Evolutionary conservation across 2,797 vertebrate genomes (phyloP).

Genomic region (Chrosomus eos): DNA sequence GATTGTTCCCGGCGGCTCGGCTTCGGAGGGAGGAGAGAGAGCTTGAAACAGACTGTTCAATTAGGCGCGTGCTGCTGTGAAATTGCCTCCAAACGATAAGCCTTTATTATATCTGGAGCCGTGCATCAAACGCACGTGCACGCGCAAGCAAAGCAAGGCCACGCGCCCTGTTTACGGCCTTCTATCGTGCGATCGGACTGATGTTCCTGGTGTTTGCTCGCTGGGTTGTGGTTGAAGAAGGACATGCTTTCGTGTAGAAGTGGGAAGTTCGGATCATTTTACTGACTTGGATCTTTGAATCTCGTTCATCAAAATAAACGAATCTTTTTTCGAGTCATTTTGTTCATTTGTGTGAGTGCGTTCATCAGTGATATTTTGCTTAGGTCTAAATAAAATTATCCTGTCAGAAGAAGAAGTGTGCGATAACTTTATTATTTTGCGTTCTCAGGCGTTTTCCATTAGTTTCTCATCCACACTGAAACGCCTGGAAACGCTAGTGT

Average conservation of each 20-base stretch:
- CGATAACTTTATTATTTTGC: too few relatives aligned
- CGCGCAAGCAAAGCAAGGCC: neutral
- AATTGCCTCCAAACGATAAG: constrained; percentile 86
- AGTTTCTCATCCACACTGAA: too few relatives aligned
- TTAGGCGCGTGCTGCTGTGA: constrained; percentile 83
- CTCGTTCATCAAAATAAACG: too few relatives aligned
- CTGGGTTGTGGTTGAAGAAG: neutral
- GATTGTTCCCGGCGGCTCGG: constrained; percentile 63
- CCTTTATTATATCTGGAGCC: constrained; percentile 79
- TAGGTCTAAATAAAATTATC: too few relatives aligned
- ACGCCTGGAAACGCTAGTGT: too few relatives aligned
- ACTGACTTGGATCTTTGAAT: too few relatives aligned
- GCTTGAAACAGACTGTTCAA: constrained; percentile 86
- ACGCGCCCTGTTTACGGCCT: neutral
- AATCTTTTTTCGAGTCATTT: too few relatives aligned
- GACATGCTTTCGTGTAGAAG: neutral
- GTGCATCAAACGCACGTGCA: constrained; percentile 64
- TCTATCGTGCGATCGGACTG: neutral
- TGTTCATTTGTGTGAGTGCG: too few relatives aligned
- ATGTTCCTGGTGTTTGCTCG: neutral
- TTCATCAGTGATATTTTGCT: too few relatives aligned
- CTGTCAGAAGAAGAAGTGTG: too few relatives aligned
- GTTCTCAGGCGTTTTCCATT: too few relatives aligned
- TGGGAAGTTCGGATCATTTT: neutral
- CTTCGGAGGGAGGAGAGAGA: constrained; percentile 73